phyloP scores from a whole-genome alignment of 2,797 vertebrate genomes.

The Lacerta bilineata region DNA sequence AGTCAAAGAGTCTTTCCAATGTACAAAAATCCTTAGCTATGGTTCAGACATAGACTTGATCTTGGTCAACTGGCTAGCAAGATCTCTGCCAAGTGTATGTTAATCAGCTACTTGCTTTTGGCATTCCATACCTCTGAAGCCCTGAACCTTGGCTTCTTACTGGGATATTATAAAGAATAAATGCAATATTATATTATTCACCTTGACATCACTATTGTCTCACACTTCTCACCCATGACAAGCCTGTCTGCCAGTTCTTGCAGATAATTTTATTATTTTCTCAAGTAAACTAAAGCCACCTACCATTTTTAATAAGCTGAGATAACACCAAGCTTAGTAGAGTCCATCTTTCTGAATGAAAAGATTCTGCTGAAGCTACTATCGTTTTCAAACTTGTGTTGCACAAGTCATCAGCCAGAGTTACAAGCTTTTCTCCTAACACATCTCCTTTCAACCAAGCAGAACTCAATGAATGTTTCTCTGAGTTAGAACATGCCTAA shows the following conservation, averaged over 20 bases:
- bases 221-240: neutral
- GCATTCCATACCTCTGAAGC: neutral
- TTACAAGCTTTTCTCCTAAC: slow-evolving; percentile 89
- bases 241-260: neutral
- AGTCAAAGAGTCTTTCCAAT: no score
- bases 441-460: slow-evolving; percentile 92
- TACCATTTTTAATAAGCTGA: slow-evolving; percentile 89
- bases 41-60: no score
- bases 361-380: slow-evolving; percentile 64
- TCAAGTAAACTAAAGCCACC: slow-evolving; percentile 44
- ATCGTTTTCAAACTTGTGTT: slow-evolving; percentile 74
- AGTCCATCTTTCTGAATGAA: slow-evolving; percentile 86
- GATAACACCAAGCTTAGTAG: slow-evolving; percentile 93
- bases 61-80: no score
- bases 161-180: neutral
- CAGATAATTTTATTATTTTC: slow-evolving; percentile 2
- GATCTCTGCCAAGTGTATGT: no score
- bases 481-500: slow-evolving; percentile 87
- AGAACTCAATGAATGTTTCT: slow-evolving; percentile 81
- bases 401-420: slow-evolving; percentile 88
- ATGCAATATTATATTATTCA: neutral
- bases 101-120: no score
- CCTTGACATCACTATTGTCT: neutral
- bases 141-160: neutral
- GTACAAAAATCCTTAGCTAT: no score